Evolutionary conservation across 1,140 invertebrate genomes (phyloP).

Genomic region (Pentalonia nigronervosa): DNA sequence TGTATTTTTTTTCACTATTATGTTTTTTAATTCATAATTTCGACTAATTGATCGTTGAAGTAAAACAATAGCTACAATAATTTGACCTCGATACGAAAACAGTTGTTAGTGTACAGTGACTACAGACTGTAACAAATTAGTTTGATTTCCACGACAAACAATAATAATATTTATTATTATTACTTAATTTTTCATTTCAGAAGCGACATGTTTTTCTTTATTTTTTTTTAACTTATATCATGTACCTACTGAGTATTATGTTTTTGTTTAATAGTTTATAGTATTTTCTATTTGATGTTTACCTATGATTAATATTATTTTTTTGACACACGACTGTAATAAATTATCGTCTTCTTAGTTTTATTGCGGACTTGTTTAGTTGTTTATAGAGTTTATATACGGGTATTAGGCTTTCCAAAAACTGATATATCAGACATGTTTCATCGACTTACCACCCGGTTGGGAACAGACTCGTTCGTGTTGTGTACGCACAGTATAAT

Average conservation of each 20-base stretch:
- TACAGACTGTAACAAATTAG: not conserved
- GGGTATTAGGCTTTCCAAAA: slow-evolving; percentile 4
- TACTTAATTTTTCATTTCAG: not conserved
- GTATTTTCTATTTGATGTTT: not conserved
- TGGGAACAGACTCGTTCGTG: not conserved
- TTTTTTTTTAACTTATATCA: not conserved
- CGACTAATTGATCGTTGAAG: not conserved
- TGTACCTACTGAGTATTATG: not conserved
- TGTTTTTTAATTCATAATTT: not conserved
- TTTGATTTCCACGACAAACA: not conserved
- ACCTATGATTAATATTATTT: slow-evolving; percentile 1
- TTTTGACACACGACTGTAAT: not conserved
- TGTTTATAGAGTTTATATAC: not conserved
- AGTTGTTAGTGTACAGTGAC: not conserved
- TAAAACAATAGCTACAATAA: not conserved
- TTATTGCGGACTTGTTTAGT: not conserved
- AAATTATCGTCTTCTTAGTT: not conserved
- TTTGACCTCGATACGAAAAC: not conserved
- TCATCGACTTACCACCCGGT: not conserved
- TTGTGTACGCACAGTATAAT: not conserved
- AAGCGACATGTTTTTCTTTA: not conserved
- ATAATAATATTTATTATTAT: not conserved
- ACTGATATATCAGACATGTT: not conserved
- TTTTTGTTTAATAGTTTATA: slow-evolving; percentile 9
- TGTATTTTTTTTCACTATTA: not conserved